Base-by-base conservation (phyloP, 2,888 invertebrate genomes). In the Branchinecta sandiegonensis region DNA sequence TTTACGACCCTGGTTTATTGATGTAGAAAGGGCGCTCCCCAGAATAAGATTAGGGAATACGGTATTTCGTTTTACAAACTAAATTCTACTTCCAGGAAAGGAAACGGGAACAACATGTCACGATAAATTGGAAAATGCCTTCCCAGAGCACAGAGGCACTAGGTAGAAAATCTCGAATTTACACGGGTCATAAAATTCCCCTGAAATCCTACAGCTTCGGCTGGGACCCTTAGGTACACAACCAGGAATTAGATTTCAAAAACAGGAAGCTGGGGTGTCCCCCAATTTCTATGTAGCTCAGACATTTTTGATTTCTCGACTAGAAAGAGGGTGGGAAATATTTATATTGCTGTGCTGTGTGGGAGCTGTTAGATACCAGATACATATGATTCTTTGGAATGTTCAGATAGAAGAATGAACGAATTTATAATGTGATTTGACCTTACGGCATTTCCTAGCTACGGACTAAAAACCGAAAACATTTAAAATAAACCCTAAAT, bases 31-130 rank as follows among this genome's bases (percentile, higher is more conserved):
- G 17, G 14, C 8, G 9, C 17, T 56, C 17, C 9, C 56, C 17
- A 56, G 56, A n/a, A 56, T 56, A 14, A 56, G 56, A 56, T 56
- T 56, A 56, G 17, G 17, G 56, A 56, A 14, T n/a, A 9, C 56
- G 14, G 56, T 56, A 17, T 56, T 56, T 56, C 17, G 56, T 17
- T 56, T 17, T 56, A 9, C 14, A 10, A 14, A n/a, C 17, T n/a
- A 56, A 56, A 14, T 56, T 56, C 56, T 56, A 17, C 56, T 56
- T 56, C 17, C 56, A 17, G 8, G 56, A 10, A 56, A 10, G n/a
- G n/a, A 10, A 56, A 17, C n/a, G 56, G 56, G 56, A 56, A 56
- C 56, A 56, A 56, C n/a, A 56, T 56, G 56, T 56, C 56, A n/a
- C 17, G 17, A 56, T 56, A 56, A 56, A 56, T 56, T 56, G 56